Base-by-base conservation (phyloP, 2,888 invertebrate genomes). In the Microctonus hyperodae region DNA sequence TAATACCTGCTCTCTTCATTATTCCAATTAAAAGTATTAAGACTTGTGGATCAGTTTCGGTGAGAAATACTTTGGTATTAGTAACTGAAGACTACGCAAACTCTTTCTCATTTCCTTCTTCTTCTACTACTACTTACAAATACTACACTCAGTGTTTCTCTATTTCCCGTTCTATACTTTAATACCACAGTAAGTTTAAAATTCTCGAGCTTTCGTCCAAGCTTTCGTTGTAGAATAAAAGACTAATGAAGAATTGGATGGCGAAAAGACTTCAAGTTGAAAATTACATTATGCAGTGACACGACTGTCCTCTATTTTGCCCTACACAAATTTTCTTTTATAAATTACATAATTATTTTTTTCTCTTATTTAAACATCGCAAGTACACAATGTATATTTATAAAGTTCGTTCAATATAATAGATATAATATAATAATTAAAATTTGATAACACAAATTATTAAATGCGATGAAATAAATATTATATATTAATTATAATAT, bases 281-380 rank as follows among this genome's bases (percentile, higher is more conserved):
- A 57, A 53, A 33, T 76, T 79, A 76, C 76, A 81, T 80, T 78
- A 80, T 81, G 80, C 80, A 81, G 70, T 73, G 72, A 71, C 70
- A 70, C 70, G 75, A 73, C 71, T 33, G 56, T 40, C 65, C 65
- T 61, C 28, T 48, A 59, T 57, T 55, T 57, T 44, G 13, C n/a
- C 33, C 40, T 57, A 25, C 56, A 6, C 20, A 22, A 28, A 28
- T 28, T 28, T 28, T 28, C 3, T 28, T 28, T 7, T 28, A 5
- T 40, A 6, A 40, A 6, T 40, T 40, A 7, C 7, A 5, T 7
- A 28, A 5, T 28, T 7, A 5, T 28, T 28, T 28, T n/a, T n/a
- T n/a, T n/a, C n/a, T n/a, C 13, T 11, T 13, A 7, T 13, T 11
- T 35, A 10, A 35, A 35, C 13, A 7, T 13, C 10, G 11, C 13